Base-by-base conservation (phyloP, 2,113 vertebrate species). In the Spea bombifrons region DNA sequence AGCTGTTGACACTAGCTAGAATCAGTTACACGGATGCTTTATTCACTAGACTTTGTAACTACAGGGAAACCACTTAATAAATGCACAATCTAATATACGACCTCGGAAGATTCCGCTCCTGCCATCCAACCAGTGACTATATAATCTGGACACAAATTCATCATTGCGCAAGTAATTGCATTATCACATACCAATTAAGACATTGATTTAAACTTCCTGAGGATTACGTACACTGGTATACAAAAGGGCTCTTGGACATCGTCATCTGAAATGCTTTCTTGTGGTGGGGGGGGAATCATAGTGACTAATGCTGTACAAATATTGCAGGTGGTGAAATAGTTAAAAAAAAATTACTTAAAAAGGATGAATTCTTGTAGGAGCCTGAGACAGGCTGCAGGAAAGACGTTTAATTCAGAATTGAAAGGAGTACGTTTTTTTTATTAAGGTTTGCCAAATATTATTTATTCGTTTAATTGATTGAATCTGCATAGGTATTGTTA, bases 131-230 rank as follows among this genome's bases (percentile, higher is more conserved):
- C 87, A 89, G 87, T 87, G 87, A 87, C 88, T 89, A 89, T 91
- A 92, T 92, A 92, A 91, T 86, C 88, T 90, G 86, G 85, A 90
- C 89, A 84, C 82, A 81, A 89, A 90, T 85, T 88, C 87, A 88
- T 90, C 87, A 90, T 93, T 90, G 89, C 87, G 86, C 86, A 82
- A 84, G 85, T 90, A 92, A 92, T 91, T 91, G 91, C 85, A 87
- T 84, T 87, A 88, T 90, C 89, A 85, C 86, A 91, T 89, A 86
- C 88, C 89, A 91, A 92, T 93, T 93, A 92, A 85, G 86, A 82
- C 85, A 84, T 75, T 90, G 90, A 93, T 91, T 89, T 86, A 89
- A 88, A 85, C 87, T 84, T 90, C 86, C 87, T 89, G 83, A 87
- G 89, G 87, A 90, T 89, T 89, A 86, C 63, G 84, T 81, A 86